Evolutionary conservation across 2,113 vertebrate genomes (phyloP).

Genomic region (Campylomormyrus numenius): DNA sequence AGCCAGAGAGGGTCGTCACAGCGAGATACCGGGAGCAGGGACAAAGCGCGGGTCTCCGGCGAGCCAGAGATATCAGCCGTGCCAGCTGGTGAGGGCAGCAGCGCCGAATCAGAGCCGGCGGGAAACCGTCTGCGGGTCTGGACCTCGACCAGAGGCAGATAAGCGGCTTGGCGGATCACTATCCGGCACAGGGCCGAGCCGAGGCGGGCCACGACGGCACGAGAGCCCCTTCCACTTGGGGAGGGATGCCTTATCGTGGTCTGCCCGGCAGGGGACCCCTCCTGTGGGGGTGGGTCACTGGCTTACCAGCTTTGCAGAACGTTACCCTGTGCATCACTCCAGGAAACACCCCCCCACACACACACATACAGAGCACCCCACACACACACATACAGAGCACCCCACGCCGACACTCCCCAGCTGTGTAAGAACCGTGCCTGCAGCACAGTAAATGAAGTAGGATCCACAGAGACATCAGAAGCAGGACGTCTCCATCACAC

Average conservation of each 20-base stretch:
- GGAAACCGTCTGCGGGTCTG: background rate
- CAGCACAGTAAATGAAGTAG: background rate
- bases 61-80: background rate
- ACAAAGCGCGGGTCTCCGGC: background rate
- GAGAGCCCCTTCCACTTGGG: background rate
- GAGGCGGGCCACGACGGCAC: background rate
- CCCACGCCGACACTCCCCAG: too few species aligned
- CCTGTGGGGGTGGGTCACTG: background rate
- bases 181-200: background rate
- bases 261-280: background rate
- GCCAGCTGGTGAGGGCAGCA: background rate
- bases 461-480: background rate
- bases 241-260: background rate
- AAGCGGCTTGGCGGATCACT: background rate
- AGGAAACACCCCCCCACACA: too few species aligned
- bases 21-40: background rate
- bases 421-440: background rate
- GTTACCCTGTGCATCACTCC: background rate
- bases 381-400: too few species aligned
- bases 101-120: background rate
- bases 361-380: too few species aligned
- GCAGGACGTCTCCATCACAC: background rate
- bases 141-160: background rate
- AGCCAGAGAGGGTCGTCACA: background rate
- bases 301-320: background rate